Evolutionary conservation across 1,140 invertebrate genomes (phyloP).

Genomic region (Pteromalus puparum): DNA sequence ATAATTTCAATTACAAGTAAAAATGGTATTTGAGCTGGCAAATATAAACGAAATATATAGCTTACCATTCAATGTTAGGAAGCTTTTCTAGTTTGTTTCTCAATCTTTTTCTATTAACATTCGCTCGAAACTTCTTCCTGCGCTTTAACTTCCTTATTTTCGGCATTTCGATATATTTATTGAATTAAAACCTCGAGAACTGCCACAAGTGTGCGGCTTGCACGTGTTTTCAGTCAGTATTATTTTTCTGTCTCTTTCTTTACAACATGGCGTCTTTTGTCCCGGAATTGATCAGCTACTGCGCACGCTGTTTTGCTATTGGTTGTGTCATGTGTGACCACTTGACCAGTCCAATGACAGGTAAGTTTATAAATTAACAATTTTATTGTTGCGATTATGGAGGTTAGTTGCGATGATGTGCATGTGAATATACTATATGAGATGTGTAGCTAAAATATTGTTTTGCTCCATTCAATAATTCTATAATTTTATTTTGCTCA

Average conservation of each 20-base stretch:
- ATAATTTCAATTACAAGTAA: conserved; percentile 24
- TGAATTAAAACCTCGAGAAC: neutral
- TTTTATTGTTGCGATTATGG: too few species aligned
- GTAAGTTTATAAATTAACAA: too few species aligned
- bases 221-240: neutral
- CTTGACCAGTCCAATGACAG: too few species aligned
- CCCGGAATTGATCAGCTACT: too few species aligned
- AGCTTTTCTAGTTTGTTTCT: conserved; percentile 79
- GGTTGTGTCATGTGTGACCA: too few species aligned
- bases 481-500: too few species aligned
- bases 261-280: neutral
- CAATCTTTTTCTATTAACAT: conserved; percentile 83
- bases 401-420: too few species aligned
- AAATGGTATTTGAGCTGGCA: neutral
- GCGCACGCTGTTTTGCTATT: too few species aligned
- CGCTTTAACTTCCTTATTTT: conserved; percentile 82
- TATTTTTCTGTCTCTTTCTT: neutral
- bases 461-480: too few species aligned
- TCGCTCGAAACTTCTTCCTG: conserved; percentile 80
- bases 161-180: conserved; percentile 67
- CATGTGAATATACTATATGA: too few species aligned
- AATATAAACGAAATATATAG: conserved; percentile 37
- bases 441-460: too few species aligned
- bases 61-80: conserved; percentile 82
- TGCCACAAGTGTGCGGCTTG: neutral